phyloP scores from a whole-genome alignment of 2,797 vertebrate genomes.

The Microtus californicus region DNA sequence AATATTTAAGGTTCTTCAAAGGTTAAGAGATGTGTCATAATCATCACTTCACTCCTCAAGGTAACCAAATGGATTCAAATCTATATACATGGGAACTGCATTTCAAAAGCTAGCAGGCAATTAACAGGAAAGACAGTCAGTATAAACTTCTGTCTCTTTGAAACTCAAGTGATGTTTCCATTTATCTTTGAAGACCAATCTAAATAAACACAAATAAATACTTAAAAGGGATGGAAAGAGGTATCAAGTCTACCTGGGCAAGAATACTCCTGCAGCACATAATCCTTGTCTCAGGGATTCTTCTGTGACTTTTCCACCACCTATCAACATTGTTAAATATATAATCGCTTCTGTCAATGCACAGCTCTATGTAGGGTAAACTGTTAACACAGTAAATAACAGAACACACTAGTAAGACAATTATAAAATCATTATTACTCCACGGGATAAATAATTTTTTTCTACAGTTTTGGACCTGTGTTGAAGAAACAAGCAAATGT shows the following conservation, averaged over 20 bases:
- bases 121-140: background rate
- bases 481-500: constrained; percentile 3
- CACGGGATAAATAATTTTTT: background rate
- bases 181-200: constrained; percentile 8
- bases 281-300: background rate
- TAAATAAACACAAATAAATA: background rate
- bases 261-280: background rate
- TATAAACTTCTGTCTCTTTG: background rate
- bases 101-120: background rate
- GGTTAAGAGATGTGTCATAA: background rate
- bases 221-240: background rate
- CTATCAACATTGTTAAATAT: background rate
- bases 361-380: background rate
- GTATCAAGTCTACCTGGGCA: background rate
- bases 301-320: background rate
- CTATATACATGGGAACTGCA: background rate
- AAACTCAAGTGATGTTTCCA: background rate
- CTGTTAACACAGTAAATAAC: background rate
- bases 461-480: background rate
- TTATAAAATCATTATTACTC: background rate
- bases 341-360: background rate
- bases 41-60: background rate
- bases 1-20: background rate
- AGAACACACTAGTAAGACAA: background rate
- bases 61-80: background rate